Evolutionary conservation across 2,888 invertebrate species (phyloP).

Genomic region (Andrena chrysosceles): DNA sequence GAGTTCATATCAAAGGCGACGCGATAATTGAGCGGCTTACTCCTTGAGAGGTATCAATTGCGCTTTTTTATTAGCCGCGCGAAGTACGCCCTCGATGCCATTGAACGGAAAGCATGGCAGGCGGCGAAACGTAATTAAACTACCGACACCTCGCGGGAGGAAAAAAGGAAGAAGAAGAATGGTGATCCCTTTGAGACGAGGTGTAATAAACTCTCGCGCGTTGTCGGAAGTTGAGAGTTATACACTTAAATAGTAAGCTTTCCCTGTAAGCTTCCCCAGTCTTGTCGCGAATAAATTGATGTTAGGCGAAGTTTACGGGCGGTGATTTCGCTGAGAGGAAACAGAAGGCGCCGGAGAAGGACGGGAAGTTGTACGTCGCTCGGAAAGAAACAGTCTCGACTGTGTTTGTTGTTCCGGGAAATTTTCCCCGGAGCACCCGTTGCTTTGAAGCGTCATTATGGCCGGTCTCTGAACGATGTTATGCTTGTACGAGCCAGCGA

Average conservation of each 20-base stretch:
- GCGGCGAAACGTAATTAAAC: background rate
- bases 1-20: constrained; percentile 64
- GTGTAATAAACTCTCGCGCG: constrained; percentile 20
- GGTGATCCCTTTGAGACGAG: background rate
- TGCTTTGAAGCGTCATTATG: background rate
- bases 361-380: constrained; percentile 28
- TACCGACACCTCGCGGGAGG: background rate
- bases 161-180: too few relatives aligned
- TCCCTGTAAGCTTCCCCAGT: background rate
- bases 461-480: too few relatives aligned
- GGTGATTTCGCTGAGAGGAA: constrained; percentile 36
- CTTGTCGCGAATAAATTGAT: constrained; percentile 15
- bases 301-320: constrained; percentile 29
- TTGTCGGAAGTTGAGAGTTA: constrained; percentile 18
- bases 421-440: constrained; percentile 8
- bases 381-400: background rate
- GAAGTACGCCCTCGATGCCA: background rate
- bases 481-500: too few relatives aligned
- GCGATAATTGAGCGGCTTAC: constrained; percentile 25
- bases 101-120: background rate
- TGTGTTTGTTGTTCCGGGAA: constrained; percentile 30
- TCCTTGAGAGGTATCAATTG: constrained; percentile 14
- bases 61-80: constrained; percentile 5
- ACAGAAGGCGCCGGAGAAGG: constrained; percentile 19
- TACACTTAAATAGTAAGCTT: constrained; percentile 6